Conservation (phyloP, 2,888 invertebrate species). For the Criorhina ranunculi region DNA sequence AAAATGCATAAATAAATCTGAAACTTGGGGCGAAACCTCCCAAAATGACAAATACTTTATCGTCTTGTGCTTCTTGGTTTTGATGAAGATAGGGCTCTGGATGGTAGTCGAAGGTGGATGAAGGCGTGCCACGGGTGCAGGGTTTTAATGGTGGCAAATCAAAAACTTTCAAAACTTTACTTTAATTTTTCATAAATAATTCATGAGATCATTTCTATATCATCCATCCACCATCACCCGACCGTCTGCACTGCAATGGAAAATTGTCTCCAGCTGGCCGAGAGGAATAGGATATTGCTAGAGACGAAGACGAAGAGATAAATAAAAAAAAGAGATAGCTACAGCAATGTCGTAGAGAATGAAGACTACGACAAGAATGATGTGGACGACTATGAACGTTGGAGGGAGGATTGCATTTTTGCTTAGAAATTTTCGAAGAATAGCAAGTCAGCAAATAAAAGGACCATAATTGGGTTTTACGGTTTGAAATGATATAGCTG, state of each 20-base stretch:
- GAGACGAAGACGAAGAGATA: constrained; percentile 3
- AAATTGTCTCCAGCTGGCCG: constrained; percentile 34
- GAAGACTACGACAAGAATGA: neutral
- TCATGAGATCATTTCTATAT: constrained; percentile 63
- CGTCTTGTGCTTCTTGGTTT: neutral
- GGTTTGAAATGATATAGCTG: constrained; percentile 48
- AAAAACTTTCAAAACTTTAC: constrained; percentile 72
- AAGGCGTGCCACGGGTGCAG: constrained; percentile 19
- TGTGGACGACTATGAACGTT: neutral
- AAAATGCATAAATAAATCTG: constrained; percentile 62
- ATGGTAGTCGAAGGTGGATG: constrained; percentile 22
- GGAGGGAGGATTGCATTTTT: constrained; percentile 41
- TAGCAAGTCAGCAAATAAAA: constrained; percentile 58
- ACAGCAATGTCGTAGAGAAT: too few relatives aligned
- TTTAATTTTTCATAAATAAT: constrained; percentile 74
- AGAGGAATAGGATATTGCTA: neutral
- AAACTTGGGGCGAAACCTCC: constrained; percentile 43
- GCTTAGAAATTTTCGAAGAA: constrained; percentile 26
- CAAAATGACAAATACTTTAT: constrained; percentile 57
- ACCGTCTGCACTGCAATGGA: constrained; percentile 11
- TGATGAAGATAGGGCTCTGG: constrained; percentile 9
- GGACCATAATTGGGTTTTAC: constrained; percentile 60
- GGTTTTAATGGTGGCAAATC: constrained; percentile 68
- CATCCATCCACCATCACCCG: neutral
- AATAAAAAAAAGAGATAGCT: neutral